These are phyloP conservation scores for Beroe forskalii DNA, from an alignment of 37 sponge, comb jelly and placozoan genomes.

Conservation along the genomic window DNA sequence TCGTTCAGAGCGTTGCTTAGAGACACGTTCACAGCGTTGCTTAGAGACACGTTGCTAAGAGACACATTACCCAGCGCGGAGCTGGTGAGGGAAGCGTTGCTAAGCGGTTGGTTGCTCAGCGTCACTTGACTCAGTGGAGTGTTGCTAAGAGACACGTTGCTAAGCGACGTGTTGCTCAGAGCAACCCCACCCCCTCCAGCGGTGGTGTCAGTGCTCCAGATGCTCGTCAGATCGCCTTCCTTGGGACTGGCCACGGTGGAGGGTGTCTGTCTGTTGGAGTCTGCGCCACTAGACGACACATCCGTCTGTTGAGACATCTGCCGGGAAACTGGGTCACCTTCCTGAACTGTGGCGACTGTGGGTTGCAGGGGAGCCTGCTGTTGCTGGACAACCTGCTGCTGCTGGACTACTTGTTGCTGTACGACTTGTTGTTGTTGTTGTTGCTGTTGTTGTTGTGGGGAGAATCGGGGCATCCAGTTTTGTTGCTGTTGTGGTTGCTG, in stretches of 20 bases:
- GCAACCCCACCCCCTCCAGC: too few species aligned
- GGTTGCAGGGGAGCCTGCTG: not conserved
- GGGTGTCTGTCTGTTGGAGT: constrained; percentile 16
- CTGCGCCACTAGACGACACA: not conserved
- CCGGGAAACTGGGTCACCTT: not conserved
- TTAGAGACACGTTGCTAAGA: not conserved
- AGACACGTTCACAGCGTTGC: constrained; percentile 16
- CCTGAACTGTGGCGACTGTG: not conserved
- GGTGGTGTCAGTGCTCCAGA: constrained; percentile 24
- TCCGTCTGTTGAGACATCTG: not conserved
- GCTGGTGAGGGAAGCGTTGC: too few species aligned
- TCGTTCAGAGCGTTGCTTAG: constrained; percentile 15
- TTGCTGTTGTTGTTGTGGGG: not conserved
- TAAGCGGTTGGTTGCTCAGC: too few species aligned
- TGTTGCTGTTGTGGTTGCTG: too few species aligned
- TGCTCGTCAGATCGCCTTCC: not conserved
- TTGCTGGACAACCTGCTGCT: not conserved
- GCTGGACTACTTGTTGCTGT: too few species aligned
- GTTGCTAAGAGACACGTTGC: too few species aligned
- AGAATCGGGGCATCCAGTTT: too few species aligned
- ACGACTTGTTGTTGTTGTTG: not conserved
- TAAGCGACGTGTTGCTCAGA: too few species aligned
- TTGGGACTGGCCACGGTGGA: not conserved
- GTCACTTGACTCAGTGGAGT: too few species aligned
- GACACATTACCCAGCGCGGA: too few species aligned